Percentiles rank a stretch among this genome's conserved stretches.
Evolutionary conservation across 2,888 invertebrate genomes (phyloP).

Genomic region (Ochropleura leucogaster): DNA sequence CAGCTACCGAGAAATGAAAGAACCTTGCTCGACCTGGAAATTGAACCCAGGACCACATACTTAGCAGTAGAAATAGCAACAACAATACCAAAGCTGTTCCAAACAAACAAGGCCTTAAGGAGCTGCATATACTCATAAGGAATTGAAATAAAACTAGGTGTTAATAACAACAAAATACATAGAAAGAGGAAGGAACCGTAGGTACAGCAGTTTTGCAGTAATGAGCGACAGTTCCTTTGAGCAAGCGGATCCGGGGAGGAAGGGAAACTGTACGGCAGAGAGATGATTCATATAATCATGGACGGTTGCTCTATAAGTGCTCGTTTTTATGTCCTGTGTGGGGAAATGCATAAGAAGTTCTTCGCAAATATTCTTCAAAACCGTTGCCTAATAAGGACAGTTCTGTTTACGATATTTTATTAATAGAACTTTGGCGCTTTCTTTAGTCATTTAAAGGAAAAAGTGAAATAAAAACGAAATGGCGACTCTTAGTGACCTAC

Average conservation of each 20-base stretch:
- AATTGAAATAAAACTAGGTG: neutral
- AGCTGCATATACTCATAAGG: neutral
- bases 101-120: neutral
- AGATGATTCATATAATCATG: conserved; percentile 10
- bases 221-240: conserved; percentile 7
- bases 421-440: neutral
- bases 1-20: neutral
- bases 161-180: conserved; percentile 8
- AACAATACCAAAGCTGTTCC: neutral
- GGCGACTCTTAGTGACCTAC: neutral
- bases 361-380: neutral
- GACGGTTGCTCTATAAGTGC: neutral
- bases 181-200: conserved; percentile 16
- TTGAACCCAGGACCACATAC: neutral
- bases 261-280: neutral
- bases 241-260: conserved; percentile 4
- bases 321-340: neutral
- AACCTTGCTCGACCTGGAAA: neutral
- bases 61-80: neutral
- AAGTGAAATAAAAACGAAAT: neutral
- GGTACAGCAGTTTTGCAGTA: conserved; percentile 6
- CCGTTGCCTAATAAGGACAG: neutral
- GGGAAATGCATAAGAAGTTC: neutral
- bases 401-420: neutral
- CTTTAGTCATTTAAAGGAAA: neutral